phyloP scores from a whole-genome alignment of 2,888 invertebrate species.

The Synanthedon formicaeformis region DNA sequence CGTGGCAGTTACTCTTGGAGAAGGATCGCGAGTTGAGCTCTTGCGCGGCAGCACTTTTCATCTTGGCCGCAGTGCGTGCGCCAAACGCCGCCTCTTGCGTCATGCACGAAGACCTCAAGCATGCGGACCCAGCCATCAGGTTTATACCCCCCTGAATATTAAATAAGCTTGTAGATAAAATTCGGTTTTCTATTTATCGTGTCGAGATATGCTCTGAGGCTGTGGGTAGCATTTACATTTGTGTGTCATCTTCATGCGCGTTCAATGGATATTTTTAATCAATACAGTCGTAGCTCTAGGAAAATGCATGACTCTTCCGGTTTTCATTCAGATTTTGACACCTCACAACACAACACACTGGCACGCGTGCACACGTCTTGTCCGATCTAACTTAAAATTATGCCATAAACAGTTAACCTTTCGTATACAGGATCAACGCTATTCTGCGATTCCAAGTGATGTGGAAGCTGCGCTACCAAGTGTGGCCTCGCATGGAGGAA shows the following conservation, averaged over 20 bases:
- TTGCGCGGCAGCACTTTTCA: conserved; percentile 89
- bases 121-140: conserved; percentile 84
- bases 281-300: no score
- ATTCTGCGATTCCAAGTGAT: conserved; percentile 85
- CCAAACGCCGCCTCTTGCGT: conserved; percentile 90
- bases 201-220: no score
- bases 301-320: no score
- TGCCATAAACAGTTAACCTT: background rate
- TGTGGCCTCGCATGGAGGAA: conserved; percentile 99
- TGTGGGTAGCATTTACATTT: no score
- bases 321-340: no score
- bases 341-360: no score
- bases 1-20: conserved; percentile 95
- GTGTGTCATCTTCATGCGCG: no score
- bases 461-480: conserved; percentile 97
- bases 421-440: conserved; percentile 51
- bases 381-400: no score
- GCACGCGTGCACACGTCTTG: no score
- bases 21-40: conserved; percentile 89
- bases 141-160: background rate
- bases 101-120: conserved; percentile 89
- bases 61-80: conserved; percentile 92
- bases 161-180: no score
- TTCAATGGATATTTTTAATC: no score
- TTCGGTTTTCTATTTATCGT: no score